Evolutionary conservation across 2,113 vertebrate genomes (phyloP).

Genomic region (Brachypodius melanocephalos): DNA sequence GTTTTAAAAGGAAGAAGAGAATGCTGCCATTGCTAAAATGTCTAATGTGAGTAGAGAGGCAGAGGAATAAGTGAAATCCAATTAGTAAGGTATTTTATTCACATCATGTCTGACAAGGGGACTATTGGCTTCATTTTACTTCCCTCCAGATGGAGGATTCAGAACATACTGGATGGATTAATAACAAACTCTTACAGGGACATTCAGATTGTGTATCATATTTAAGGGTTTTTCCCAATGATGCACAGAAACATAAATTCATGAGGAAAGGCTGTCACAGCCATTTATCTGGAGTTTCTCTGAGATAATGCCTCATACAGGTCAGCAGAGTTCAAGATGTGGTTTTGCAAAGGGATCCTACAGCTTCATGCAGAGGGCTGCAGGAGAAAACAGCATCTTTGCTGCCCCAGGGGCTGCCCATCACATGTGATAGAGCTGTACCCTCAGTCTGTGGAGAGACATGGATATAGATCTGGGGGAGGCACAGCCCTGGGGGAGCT

Average conservation of each 20-base stretch:
- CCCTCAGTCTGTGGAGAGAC: background rate
- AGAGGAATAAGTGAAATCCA: background rate
- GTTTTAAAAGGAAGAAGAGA: background rate
- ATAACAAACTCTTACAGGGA: background rate
- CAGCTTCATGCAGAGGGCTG: background rate
- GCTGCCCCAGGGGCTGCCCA: background rate
- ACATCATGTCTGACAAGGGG: background rate
- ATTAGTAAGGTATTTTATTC: background rate
- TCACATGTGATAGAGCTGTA: accelerated
- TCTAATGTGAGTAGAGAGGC: background rate
- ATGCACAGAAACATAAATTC: background rate
- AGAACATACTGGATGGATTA: background rate
- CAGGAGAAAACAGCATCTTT: background rate
- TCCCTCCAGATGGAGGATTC: background rate
- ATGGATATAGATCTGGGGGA: background rate
- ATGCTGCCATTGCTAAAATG: background rate
- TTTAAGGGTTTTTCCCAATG: background rate
- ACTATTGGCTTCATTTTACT: background rate
- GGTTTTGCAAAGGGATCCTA: background rate
- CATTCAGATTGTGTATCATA: background rate
- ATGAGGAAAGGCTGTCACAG: background rate
- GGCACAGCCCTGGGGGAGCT: background rate
- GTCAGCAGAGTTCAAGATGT: background rate
- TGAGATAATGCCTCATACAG: background rate
- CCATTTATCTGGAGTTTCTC: background rate